These are phyloP conservation scores for Synergus umbraculus DNA, from an alignment of 2,888 invertebrate genomes.

Conservation along the genomic window DNA sequence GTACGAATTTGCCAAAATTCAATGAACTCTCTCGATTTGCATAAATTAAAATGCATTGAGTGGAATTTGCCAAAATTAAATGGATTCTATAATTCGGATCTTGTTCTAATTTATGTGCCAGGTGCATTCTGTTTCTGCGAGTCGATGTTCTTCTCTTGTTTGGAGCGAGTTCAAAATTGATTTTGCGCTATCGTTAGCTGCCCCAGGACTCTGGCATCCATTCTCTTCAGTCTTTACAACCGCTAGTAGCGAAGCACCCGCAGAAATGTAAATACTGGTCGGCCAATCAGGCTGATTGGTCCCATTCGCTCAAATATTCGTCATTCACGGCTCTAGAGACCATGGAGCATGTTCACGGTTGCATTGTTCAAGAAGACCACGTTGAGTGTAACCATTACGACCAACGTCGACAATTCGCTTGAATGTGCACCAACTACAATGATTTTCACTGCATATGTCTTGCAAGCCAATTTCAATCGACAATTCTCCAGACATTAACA, in stretches of 20 bases:
- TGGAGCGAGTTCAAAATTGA: slow-evolving; percentile 33
- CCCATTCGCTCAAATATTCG: slow-evolving; percentile 74
- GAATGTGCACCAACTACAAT: slow-evolving; percentile 50
- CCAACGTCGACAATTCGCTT: slow-evolving; percentile 52
- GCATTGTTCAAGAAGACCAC: slow-evolving; percentile 44
- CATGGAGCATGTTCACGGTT: slow-evolving; percentile 35
- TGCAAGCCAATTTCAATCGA: slow-evolving; percentile 54
- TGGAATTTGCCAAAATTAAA: neutral
- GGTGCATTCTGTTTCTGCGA: neutral
- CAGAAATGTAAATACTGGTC: slow-evolving; percentile 72
- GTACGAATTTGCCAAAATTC: neutral
- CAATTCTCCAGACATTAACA: slow-evolving; percentile 17
- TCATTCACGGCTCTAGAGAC: slow-evolving; percentile 65
- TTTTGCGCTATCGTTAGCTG: slow-evolving; percentile 37
- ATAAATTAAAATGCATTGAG: neutral
- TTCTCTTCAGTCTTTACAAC: slow-evolving; percentile 17
- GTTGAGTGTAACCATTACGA: slow-evolving; percentile 54
- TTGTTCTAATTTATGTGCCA: slow-evolving; percentile 14
- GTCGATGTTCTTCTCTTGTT: slow-evolving; percentile 31
- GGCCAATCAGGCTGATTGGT: slow-evolving; percentile 77
- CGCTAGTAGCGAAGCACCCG: slow-evolving; percentile 11
- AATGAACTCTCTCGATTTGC: neutral
- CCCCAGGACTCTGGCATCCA: slow-evolving; percentile 19
- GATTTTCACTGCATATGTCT: slow-evolving; percentile 47
- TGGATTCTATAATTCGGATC: slow-evolving; percentile 1